Conservation (phyloP, 2,888 invertebrate genomes). For the Chirona hameri region DNA sequence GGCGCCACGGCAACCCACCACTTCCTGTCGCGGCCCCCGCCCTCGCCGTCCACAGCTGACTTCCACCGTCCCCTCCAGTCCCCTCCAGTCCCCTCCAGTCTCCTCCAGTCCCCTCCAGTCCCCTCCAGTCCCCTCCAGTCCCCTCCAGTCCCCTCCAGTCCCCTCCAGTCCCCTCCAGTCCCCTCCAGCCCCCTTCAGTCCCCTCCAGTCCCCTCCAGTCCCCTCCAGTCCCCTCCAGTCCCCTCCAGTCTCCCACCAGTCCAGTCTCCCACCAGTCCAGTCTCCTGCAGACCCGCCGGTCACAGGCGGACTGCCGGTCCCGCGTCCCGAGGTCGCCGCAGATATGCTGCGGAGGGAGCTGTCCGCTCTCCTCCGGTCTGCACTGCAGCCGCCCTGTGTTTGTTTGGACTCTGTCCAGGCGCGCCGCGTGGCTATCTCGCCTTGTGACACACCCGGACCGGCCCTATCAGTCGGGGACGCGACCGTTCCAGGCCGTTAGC, state of each 20-base stretch:
- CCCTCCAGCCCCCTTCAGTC: too few relatives aligned
- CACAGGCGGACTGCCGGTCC: too few relatives aligned
- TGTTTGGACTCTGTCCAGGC: slow-evolving; percentile 1
- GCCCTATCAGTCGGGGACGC: neutral
- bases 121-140: neutral
- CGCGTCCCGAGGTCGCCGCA: neutral
- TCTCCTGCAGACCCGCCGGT: too few relatives aligned
- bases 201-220: neutral
- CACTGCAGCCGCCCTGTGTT: neutral
- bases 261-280: too few relatives aligned
- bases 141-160: too few relatives aligned
- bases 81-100: too few relatives aligned
- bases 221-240: too few relatives aligned
- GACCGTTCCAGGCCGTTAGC: neutral
- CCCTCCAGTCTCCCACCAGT: too few relatives aligned
- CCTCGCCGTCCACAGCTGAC: neutral
- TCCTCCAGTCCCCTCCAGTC: too few relatives aligned
- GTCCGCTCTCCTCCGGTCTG: too few relatives aligned
- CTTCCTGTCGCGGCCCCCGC: neutral
- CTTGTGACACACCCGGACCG: neutral
- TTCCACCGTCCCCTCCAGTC: too few relatives aligned
- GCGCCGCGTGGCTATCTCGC: neutral
- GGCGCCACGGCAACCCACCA: neutral
- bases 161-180: too few relatives aligned
- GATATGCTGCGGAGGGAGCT: neutral